Conservation (phyloP, 2,113 vertebrate species). For the Leptobrachium leishanense region DNA sequence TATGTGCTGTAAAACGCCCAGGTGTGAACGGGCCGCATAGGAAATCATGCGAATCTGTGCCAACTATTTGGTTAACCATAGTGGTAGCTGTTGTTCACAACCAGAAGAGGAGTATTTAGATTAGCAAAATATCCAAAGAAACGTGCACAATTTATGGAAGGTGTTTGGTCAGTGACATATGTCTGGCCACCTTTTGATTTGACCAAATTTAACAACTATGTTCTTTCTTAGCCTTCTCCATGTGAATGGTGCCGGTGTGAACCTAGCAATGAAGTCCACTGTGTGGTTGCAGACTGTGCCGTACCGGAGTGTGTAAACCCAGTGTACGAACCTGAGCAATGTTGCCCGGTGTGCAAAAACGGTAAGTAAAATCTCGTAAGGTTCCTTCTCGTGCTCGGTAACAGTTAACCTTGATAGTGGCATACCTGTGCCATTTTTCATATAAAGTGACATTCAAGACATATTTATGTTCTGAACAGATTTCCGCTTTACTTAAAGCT, state of each 20-base stretch:
- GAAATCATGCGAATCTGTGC: no score
- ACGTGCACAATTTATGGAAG: no score
- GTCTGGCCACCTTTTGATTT: no score
- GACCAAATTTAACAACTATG: conserved; percentile 55
- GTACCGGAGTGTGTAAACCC: conserved; percentile 99
- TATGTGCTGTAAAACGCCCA: no score
- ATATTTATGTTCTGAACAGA: not conserved
- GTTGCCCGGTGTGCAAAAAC: conserved; percentile 99
- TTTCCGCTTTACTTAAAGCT: not conserved
- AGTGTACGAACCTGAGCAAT: conserved; percentile 97
- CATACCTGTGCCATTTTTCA: not conserved
- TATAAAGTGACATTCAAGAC: not conserved
- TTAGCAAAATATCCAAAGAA: no score
- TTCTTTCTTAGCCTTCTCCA: conserved; percentile 79
- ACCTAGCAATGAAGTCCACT: conserved; percentile 99
- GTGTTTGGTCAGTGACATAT: no score
- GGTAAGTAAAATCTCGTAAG: conserved; percentile 76
- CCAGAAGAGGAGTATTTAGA: no score
- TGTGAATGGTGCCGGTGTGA: conserved; percentile 99
- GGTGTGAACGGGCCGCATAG: no score
- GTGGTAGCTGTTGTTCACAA: no score
- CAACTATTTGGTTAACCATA: no score
- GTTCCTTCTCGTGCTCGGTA: not conserved
- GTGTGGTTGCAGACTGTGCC: conserved; percentile 98
- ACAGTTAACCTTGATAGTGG: not conserved